Conservation (phyloP, 2,797 vertebrate genomes). For the Staurois parvus region DNA sequence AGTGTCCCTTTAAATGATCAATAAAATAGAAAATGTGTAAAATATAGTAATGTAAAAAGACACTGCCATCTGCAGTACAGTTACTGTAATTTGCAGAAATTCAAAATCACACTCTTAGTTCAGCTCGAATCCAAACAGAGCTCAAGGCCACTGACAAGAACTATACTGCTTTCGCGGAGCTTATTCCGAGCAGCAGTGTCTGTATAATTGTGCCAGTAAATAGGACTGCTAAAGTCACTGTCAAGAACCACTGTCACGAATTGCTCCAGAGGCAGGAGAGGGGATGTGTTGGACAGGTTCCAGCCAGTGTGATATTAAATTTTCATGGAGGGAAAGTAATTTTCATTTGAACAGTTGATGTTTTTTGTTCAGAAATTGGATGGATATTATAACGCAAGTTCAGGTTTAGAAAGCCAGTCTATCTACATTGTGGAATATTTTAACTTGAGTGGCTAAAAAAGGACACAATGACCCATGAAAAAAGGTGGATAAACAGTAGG, state of each 20-base stretch:
- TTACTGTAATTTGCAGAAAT: constrained; percentile 26
- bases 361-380: too few species aligned
- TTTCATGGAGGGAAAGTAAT: too few species aligned
- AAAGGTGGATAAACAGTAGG: too few species aligned
- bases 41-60: constrained; percentile 29
- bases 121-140: background rate
- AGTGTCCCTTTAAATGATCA: constrained; percentile 22
- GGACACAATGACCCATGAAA: too few species aligned
- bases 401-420: too few species aligned
- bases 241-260: background rate
- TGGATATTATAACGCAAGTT: too few species aligned
- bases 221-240: constrained; percentile 3
- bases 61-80: constrained; percentile 55
- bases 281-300: too few species aligned
- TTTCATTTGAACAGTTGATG: too few species aligned
- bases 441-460: too few species aligned
- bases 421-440: too few species aligned
- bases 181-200: constrained; percentile 20
- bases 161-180: constrained; percentile 7
- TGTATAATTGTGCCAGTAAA: constrained; percentile 21
- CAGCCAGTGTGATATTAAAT: too few species aligned
- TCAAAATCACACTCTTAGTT: constrained; percentile 6
- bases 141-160: constrained; percentile 34
- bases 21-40: constrained; percentile 36
- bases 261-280: background rate